Base-by-base conservation (phyloP, 2,797 vertebrate genomes). In the Columba guinea region DNA sequence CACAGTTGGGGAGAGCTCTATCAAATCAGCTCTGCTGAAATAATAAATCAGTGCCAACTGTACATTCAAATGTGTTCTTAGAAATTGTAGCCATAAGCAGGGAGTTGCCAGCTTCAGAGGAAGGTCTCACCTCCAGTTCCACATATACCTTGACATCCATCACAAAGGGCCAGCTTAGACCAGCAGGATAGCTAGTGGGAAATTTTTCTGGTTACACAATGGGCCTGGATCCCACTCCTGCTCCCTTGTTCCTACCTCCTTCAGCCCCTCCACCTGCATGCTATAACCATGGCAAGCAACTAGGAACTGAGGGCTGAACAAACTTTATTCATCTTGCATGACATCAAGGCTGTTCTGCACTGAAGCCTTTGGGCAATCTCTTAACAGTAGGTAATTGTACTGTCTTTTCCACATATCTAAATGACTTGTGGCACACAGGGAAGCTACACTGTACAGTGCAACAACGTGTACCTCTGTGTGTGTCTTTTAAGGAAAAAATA, bases 391-490 rank as follows among this genome's bases (percentile, higher is more conserved):
- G 13, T 10, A 34, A 34, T 7, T 34, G 6, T 60, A 24, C 9
- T 59, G 13, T 18, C 59, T 65, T 76, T 46, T 62, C 22, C 82
- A 77, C 12, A 11, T 68, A 32, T 41, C 11, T 59, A 35, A 41
- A 21, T 53, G 39, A 16, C 52, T 53, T 51, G 32, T 64, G 52
- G 21, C 27, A 65, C 19, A 41, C 19, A 48, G 27, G 46, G 10
- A 74, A 83, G 13, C 11, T 39, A 53, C 24, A 20, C 7, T 22
- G 19, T 46, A 24, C 26, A 71, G 10, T 9, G 13, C n/a, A 92
- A 35, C 7, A 7, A 10, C 1, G 2, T 9, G 3, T 28, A n/a
- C 37, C 64, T 23, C 49, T 4, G 0, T 11, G 4, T 32, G 11
- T 34, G 15, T 69, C 7, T 30, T 48, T 27, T 34, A 79, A 84